Conservation (phyloP, 2,888 invertebrate genomes). For the Rhodophaea formosa region DNA sequence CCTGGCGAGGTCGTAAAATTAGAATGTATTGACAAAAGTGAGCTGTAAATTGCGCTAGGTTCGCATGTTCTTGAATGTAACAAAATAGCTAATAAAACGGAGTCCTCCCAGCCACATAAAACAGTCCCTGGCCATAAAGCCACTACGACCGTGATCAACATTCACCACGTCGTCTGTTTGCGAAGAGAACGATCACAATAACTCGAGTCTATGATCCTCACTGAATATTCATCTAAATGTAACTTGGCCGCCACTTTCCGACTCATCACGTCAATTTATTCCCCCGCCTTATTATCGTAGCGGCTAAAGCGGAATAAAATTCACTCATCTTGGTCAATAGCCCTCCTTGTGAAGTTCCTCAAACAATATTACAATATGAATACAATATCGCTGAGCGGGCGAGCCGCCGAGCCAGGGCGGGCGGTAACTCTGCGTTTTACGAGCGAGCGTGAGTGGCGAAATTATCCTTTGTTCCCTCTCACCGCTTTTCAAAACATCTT, state of each 20-base stretch:
- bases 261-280: conserved; percentile 1
- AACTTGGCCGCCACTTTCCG: not conserved
- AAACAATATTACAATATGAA: conserved; percentile 15
- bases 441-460: conserved; percentile 10
- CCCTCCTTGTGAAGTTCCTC: conserved; percentile 8
- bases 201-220: not conserved
- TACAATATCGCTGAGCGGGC: conserved; percentile 1
- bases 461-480: conserved; percentile 12
- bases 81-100: no score
- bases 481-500: conserved; percentile 11
- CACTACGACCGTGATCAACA: not conserved
- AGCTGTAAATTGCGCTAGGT: no score
- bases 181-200: not conserved
- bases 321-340: conserved; percentile 11
- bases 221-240: conserved; percentile 5
- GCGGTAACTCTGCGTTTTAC: not conserved
- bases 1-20: no score
- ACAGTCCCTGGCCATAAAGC: not conserved
- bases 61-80: no score
- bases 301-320: conserved; percentile 5
- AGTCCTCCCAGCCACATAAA: no score
- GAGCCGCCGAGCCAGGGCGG: not conserved
- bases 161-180: not conserved
- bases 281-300: not conserved
- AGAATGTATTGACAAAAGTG: no score